Conservation (phyloP, 2,888 invertebrate species). For the Vesta saturnalis region DNA sequence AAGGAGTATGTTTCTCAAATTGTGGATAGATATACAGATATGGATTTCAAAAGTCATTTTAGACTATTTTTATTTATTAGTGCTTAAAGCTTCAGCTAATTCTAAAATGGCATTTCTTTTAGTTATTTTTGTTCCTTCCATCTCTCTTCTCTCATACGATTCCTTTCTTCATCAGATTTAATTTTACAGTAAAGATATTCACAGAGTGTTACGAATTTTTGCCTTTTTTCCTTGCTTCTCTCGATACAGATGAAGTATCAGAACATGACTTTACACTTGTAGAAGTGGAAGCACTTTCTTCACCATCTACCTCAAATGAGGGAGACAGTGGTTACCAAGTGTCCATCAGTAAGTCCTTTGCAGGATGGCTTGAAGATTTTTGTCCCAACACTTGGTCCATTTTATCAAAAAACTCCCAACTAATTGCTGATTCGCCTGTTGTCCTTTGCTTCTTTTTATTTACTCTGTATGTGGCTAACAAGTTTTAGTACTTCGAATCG, state of each 20-base stretch:
- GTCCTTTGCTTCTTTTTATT: slow-evolving; percentile 2
- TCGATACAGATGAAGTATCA: background rate
- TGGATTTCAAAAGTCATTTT: background rate
- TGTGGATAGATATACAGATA: slow-evolving; percentile 3
- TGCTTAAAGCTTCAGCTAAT: background rate
- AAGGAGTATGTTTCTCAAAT: slow-evolving; percentile 3
- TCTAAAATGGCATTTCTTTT: background rate
- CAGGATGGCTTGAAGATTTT: background rate
- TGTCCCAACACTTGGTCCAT: slow-evolving; percentile 1
- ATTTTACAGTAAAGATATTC: background rate
- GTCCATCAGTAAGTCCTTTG: background rate
- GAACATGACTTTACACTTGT: background rate
- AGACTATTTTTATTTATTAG: background rate
- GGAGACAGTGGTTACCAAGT: background rate
- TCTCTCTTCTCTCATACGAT: background rate
- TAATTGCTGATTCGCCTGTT: background rate
- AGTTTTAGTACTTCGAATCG: background rate
- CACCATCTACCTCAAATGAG: background rate
- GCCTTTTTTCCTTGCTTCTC: background rate
- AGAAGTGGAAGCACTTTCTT: slow-evolving; percentile 1
- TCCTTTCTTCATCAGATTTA: background rate
- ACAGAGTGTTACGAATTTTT: background rate
- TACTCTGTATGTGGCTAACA: background rate
- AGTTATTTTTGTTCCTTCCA: background rate
- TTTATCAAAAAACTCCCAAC: background rate